A percentile compares a stretch with the other conserved stretches of the same genome.
phyloP scores from a whole-genome alignment of 2,888 invertebrate species.

The Hartigia nigra region DNA sequence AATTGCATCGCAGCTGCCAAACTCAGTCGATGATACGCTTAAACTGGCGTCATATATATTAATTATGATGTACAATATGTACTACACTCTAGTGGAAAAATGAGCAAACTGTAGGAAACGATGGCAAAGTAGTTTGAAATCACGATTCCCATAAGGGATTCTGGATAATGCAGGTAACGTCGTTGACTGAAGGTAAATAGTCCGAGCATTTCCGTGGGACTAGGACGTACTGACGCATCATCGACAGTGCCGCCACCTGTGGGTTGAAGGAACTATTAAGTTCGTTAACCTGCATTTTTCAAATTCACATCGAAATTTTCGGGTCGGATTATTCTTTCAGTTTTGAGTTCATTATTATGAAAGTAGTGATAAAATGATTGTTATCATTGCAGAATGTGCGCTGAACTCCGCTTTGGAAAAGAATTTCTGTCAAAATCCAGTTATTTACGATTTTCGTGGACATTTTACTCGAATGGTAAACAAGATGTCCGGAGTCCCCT shows the following conservation, averaged over 20 bases:
- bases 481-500: no score
- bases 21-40: not conserved
- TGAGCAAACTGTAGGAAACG: not conserved
- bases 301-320: no score
- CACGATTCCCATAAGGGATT: not conserved
- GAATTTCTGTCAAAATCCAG: no score
- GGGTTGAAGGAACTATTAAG: not conserved
- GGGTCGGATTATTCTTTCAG: no score
- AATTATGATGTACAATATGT: not conserved
- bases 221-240: not conserved
- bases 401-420: no score
- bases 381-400: no score
- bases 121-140: not conserved
- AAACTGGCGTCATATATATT: not conserved
- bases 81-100: not conserved
- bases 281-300: not conserved
- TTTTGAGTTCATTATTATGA: no score
- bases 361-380: no score
- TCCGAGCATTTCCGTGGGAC: not conserved
- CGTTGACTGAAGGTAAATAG: not conserved
- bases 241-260: not conserved
- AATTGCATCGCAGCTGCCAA: not conserved
- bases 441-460: no score
- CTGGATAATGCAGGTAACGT: not conserved
- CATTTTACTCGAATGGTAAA: no score